Conservation (phyloP, 2,888 invertebrate species). For the Macrophya annulata region DNA sequence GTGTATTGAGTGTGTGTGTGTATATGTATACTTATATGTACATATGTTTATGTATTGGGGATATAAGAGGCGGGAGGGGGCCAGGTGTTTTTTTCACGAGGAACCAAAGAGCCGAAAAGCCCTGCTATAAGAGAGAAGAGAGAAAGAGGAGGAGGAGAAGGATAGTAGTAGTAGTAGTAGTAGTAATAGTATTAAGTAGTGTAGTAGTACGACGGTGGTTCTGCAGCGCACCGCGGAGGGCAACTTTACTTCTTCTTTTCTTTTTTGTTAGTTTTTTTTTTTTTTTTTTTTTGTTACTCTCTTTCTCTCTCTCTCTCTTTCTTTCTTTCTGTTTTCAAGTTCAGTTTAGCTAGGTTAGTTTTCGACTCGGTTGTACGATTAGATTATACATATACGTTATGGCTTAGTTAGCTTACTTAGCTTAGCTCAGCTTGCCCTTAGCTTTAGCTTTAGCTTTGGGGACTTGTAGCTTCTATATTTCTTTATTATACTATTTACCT, state of each 20-base stretch:
- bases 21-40: background rate
- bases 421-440: background rate
- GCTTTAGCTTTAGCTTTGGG: background rate
- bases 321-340: no score
- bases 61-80: slow-evolving; percentile 64
- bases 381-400: slow-evolving; percentile 25
- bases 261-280: background rate
- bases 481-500: slow-evolving; percentile 1
- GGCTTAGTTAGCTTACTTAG: background rate
- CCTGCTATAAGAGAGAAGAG: background rate
- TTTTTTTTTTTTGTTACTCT: no score
- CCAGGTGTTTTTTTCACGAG: slow-evolving; percentile 72
- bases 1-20: no score
- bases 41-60: background rate
- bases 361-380: slow-evolving; percentile 12
- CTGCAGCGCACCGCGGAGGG: slow-evolving; percentile 10
- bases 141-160: no score
- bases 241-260: slow-evolving; percentile 10
- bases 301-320: no score
- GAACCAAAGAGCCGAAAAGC: slow-evolving; percentile 68
- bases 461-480: background rate
- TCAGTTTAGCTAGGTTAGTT: background rate
- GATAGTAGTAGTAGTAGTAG: no score
- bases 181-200: no score
- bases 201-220: slow-evolving; percentile 21